Conservation (phyloP, 2,888 invertebrate genomes). For the Baronia brevicornis region DNA sequence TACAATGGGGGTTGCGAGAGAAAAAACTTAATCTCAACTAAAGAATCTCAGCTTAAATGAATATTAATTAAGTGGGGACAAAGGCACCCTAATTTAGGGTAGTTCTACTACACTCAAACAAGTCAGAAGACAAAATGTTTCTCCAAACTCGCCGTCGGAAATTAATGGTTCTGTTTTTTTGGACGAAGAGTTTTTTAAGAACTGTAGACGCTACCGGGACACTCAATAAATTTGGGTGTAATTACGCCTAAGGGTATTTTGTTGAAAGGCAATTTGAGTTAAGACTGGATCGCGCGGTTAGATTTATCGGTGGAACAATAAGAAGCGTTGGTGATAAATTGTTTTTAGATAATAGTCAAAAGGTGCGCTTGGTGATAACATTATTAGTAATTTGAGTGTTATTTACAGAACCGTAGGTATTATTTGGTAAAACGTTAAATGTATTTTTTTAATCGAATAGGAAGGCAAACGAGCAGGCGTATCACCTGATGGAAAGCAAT, state of each 20-base stretch:
- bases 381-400: too few species aligned
- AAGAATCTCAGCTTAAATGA: slow-evolving; percentile 47
- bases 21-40: slow-evolving; percentile 47
- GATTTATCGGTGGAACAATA: slow-evolving; percentile 50
- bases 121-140: slow-evolving; percentile 26
- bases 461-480: too few species aligned
- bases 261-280: slow-evolving; percentile 67
- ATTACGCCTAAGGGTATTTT: slow-evolving; percentile 60
- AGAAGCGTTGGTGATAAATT: slow-evolving; percentile 19
- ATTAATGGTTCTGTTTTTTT: slow-evolving; percentile 49
- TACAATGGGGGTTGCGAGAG: slow-evolving; percentile 31
- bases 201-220: slow-evolving; percentile 29
- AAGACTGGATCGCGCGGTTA: slow-evolving; percentile 35
- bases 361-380: too few species aligned
- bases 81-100: slow-evolving; percentile 41
- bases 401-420: too few species aligned
- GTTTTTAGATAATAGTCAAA: too few species aligned
- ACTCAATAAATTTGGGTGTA: slow-evolving; percentile 62
- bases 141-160: slow-evolving; percentile 46
- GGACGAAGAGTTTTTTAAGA: slow-evolving; percentile 19
- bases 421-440: too few species aligned
- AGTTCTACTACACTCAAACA: slow-evolving; percentile 18
- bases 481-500: too few species aligned
- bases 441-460: too few species aligned
- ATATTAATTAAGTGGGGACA: slow-evolving; percentile 45